A percentile compares a stretch with the other conserved stretches of the same genome.
Evolutionary conservation across 1,140 invertebrate species (phyloP).

Genomic region (Drosophila lacertosa): DNA sequence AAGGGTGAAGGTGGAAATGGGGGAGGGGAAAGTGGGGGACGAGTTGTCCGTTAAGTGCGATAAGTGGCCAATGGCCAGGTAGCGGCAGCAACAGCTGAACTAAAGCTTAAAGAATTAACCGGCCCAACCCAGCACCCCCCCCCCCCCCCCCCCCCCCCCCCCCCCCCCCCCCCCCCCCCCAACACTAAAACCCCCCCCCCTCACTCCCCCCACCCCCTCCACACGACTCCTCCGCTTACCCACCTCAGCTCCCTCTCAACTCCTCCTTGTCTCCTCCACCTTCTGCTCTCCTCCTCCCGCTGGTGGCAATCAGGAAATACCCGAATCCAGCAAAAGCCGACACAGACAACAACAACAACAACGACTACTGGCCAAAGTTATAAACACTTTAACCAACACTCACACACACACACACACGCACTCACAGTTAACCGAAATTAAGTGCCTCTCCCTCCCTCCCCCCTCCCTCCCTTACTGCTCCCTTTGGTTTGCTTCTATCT

Average conservation of each 20-base stretch:
- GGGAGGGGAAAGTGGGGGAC: neutral
- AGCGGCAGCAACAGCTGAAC: conserved; percentile 24
- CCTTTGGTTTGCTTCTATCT: neutral
- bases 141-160: neutral
- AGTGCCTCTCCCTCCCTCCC: neutral
- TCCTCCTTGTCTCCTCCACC: neutral
- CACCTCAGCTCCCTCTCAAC: neutral
- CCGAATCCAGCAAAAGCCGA: conserved; percentile 37
- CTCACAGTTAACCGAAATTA: conserved; percentile 24
- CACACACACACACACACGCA: conserved; percentile 23
- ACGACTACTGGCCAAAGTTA: conserved; percentile 22
- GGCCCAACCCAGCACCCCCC: neutral
- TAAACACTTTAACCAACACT: conserved; percentile 34
- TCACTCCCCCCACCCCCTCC: neutral
- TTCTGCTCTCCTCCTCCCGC: neutral
- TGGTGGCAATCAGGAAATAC: conserved; percentile 71
- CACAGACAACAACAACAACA: neutral
- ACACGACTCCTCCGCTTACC: neutral
- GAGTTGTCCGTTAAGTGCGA: conserved; percentile 28
- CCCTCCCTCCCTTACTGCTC: neutral
- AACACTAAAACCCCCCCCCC: too few relatives aligned
- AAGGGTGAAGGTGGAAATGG: neutral
- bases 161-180: neutral
- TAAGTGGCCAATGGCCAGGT: conserved; percentile 28
- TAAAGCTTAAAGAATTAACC: conserved; percentile 66